Evolutionary conservation across 2,888 invertebrate species (phyloP).

Genomic region (Belgica antarctica): DNA sequence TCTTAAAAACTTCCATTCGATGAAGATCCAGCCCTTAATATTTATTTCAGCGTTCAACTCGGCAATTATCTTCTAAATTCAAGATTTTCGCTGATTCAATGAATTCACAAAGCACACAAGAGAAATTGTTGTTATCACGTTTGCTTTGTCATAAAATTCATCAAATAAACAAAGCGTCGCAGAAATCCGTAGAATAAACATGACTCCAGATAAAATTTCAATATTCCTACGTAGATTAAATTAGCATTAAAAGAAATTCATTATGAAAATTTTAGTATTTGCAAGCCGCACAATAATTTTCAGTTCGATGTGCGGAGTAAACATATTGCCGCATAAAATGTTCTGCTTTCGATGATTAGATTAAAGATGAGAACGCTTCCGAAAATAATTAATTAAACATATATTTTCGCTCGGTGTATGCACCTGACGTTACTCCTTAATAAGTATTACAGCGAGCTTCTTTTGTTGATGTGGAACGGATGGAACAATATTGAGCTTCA

Average conservation of each 20-base stretch:
- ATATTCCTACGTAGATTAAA: constrained; percentile 11
- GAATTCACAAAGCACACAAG: too few species aligned
- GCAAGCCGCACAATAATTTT: not conserved
- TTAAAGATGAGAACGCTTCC: constrained; percentile 14
- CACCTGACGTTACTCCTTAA: too few species aligned
- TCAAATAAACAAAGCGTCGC: constrained; percentile 5
- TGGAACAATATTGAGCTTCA: not conserved
- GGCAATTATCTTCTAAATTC: too few species aligned
- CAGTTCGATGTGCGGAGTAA: not conserved
- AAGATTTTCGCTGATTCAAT: not conserved
- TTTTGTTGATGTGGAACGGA: not conserved
- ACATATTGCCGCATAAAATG: not conserved
- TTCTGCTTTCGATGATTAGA: not conserved
- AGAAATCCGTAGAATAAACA: not conserved
- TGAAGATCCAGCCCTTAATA: too few species aligned
- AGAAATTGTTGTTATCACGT: not conserved
- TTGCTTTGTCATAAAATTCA: not conserved
- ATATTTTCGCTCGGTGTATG: not conserved
- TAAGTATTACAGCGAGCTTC: too few species aligned
- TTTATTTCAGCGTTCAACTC: too few species aligned
- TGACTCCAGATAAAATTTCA: not conserved
- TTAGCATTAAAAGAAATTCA: constrained; percentile 15
- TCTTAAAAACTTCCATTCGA: too few species aligned
- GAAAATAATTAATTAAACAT: constrained; percentile 8
- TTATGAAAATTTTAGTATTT: constrained; percentile 26